Evolutionary conservation across 1,140 invertebrate genomes (phyloP).

Genomic region (Procambarus clarkii): DNA sequence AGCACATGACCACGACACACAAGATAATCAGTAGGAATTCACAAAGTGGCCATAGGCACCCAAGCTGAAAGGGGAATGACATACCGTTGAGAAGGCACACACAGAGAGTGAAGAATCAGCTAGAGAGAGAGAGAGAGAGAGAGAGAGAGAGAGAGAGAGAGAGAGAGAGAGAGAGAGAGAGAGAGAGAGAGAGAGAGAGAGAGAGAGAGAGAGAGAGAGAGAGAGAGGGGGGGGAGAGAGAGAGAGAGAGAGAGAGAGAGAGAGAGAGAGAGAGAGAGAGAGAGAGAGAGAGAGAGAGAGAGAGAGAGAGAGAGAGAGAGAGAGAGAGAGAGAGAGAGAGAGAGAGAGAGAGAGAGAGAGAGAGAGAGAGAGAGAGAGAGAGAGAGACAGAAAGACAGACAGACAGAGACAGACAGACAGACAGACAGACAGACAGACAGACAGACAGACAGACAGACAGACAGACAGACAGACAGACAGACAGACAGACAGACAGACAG

Average conservation of each 20-base stretch:
- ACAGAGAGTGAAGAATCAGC: too few relatives aligned
- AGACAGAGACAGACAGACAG: not conserved
- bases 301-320: not conserved
- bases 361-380: not conserved
- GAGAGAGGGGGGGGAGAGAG: not conserved
- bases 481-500: not conserved
- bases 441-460: not conserved
- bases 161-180: not conserved
- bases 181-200: not conserved
- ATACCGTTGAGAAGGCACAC: too few relatives aligned
- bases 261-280: not conserved
- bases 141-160: too few relatives aligned
- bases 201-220: not conserved
- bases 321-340: not conserved
- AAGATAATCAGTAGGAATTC: too few relatives aligned
- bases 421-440: not conserved
- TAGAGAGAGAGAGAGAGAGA: too few relatives aligned
- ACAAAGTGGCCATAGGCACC: too few relatives aligned
- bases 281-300: not conserved
- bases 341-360: not conserved
- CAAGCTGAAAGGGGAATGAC: too few relatives aligned
- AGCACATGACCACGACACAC: too few relatives aligned
- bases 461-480: not conserved
- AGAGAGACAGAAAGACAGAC: too few relatives aligned
- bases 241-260: too few relatives aligned